These are phyloP conservation scores for Parambassis ranga DNA, from an alignment of 2,797 vertebrate species.

Conservation along the genomic window DNA sequence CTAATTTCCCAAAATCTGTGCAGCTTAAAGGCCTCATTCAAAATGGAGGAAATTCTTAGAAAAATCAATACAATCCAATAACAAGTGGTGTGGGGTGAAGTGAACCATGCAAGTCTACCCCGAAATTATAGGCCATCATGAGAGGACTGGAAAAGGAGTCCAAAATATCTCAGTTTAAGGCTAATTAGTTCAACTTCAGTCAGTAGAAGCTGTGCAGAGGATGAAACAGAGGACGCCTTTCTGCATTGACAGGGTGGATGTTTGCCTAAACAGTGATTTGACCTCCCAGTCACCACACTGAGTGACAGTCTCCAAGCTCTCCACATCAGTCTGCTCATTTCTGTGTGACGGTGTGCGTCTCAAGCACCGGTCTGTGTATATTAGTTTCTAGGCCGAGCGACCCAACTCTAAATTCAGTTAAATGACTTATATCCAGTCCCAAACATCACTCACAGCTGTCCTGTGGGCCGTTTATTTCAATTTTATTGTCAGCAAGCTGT, in stretches of 20 bases:
- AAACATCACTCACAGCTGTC: constrained; percentile 10
- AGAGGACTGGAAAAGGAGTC: no score
- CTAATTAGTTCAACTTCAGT: no score
- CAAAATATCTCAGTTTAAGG: no score
- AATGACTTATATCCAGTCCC: constrained; percentile 20
- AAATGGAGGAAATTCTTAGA: background rate
- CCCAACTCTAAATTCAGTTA: constrained; percentile 23
- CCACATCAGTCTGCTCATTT: constrained; percentile 18
- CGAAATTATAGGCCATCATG: no score
- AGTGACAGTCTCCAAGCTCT: background rate
- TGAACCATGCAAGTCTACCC: background rate
- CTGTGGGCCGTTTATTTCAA: constrained; percentile 14
- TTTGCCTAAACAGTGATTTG: background rate
- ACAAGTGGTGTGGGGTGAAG: background rate
- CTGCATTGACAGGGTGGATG: background rate
- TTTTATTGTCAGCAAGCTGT: constrained; percentile 1
- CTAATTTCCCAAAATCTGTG: constrained; percentile 26
- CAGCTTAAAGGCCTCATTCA: background rate
- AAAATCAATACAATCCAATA: background rate
- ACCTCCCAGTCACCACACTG: background rate
- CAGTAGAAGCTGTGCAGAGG: no score
- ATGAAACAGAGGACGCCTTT: no score
- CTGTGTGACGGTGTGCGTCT: constrained; percentile 23
- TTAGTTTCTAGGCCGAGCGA: constrained; percentile 45
- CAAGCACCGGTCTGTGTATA: constrained; percentile 46